Conservation (phyloP, 1,140 invertebrate species). For the Ceratitis capitata region DNA sequence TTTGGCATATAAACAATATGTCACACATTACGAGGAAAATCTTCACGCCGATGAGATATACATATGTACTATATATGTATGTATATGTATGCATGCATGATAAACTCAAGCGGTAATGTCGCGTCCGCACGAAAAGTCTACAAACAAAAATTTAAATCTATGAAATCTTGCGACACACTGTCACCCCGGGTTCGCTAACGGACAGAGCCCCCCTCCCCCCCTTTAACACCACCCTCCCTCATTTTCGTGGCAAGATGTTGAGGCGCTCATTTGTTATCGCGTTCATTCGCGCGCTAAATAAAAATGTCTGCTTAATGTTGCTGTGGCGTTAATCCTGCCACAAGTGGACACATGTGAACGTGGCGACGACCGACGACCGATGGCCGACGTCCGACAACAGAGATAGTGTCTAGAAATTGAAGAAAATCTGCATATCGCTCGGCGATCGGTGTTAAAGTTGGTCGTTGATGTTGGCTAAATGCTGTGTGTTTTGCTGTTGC, state of each 20-base stretch:
- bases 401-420: neutral
- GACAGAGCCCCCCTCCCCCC: neutral
- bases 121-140: neutral
- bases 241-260: too few relatives aligned
- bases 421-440: constrained; percentile 28
- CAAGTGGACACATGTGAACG: constrained; percentile 8
- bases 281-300: constrained; percentile 30
- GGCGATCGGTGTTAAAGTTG: neutral
- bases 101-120: neutral
- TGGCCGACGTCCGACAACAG: neutral
- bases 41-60: neutral
- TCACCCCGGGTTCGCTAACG: neutral
- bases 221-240: too few relatives aligned
- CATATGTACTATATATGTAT: too few relatives aligned
- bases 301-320: constrained; percentile 35
- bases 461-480: constrained; percentile 4
- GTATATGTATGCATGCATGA: too few relatives aligned
- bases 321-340: constrained; percentile 19
- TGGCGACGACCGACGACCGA: neutral
- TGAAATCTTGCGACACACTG: constrained; percentile 27
- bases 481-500: neutral
- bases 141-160: constrained; percentile 37
- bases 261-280: constrained; percentile 32
- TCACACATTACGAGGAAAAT: neutral
- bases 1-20: constrained; percentile 31